Conservation (phyloP, 2,888 invertebrate species). For the Athrips mouffetella region DNA sequence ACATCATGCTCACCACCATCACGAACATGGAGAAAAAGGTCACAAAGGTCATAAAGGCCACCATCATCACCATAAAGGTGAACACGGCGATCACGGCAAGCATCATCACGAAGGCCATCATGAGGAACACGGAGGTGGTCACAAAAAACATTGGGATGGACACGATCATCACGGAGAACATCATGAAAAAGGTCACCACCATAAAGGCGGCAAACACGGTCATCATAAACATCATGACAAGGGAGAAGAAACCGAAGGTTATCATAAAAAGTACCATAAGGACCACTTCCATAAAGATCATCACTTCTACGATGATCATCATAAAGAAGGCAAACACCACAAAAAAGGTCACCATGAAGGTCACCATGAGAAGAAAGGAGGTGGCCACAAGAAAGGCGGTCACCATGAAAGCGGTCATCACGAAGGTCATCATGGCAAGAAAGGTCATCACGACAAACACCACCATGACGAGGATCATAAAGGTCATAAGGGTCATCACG, state of each 20-base stretch:
- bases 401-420: conserved; percentile 67
- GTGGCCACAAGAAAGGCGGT: conserved; percentile 69
- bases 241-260: conserved; percentile 66
- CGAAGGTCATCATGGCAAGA: conserved; percentile 66
- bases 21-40: conserved; percentile 63
- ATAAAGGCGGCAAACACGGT: conserved; percentile 68
- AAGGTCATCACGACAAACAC: conserved; percentile 70
- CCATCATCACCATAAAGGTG: conserved; percentile 69
- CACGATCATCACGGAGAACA: conserved; percentile 66
- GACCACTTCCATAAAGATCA: conserved; percentile 72
- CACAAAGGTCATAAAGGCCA: conserved; percentile 71
- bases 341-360: conserved; percentile 70
- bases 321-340: conserved; percentile 69
- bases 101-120: conserved; percentile 67
- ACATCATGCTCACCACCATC: conserved; percentile 65
- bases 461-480: conserved; percentile 66
- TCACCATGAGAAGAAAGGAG: conserved; percentile 64
- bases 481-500: conserved; percentile 72
- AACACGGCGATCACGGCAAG: conserved; percentile 64
- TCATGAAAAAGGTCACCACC: conserved; percentile 68
- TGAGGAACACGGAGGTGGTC: conserved; percentile 63
- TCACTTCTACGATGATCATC: conserved; percentile 71
- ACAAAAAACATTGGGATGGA: conserved; percentile 67
- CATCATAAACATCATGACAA: conserved; percentile 69
- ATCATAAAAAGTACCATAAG: conserved; percentile 72